phyloP scores from a whole-genome alignment of 2,113 vertebrate genomes.

The Limnothrissa miodon region DNA sequence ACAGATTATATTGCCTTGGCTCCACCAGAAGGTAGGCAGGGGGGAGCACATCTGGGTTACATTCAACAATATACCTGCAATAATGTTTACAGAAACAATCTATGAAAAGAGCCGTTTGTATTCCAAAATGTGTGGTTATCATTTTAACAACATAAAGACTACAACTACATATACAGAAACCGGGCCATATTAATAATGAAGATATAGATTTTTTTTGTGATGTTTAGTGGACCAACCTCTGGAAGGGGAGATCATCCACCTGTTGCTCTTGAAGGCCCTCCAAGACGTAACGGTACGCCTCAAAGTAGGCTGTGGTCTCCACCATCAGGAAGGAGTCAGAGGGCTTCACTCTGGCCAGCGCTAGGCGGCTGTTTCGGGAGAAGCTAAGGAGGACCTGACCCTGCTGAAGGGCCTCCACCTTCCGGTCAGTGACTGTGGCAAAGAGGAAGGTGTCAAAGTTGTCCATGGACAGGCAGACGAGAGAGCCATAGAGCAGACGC shows the following conservation, averaged over 20 bases:
- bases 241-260: slow-evolving; percentile 83
- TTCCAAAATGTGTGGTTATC: background rate
- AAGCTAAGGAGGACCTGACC: slow-evolving; percentile 83
- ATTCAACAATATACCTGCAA: slow-evolving; percentile 85
- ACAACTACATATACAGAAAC: background rate
- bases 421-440: slow-evolving; percentile 83
- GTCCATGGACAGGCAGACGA: slow-evolving; percentile 90
- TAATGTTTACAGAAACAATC: background rate
- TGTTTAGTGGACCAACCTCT: slow-evolving; percentile 66
- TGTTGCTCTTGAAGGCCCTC: slow-evolving; percentile 83
- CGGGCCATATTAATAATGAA: background rate
- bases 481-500: slow-evolving; percentile 85
- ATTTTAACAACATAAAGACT: background rate
- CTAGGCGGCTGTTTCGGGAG: slow-evolving; percentile 72
- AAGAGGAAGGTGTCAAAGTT: slow-evolving; percentile 88
- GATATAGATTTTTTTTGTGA: background rate
- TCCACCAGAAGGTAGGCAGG: slow-evolving; percentile 74
- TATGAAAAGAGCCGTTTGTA: background rate
- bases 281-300: slow-evolving; percentile 88
- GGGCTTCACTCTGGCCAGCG: slow-evolving; percentile 70
- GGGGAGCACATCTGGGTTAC: slow-evolving; percentile 68
- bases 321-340: slow-evolving; percentile 88
- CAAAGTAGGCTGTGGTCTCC: slow-evolving; percentile 92
- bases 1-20: slow-evolving; percentile 71
- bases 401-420: slow-evolving; percentile 63